These are phyloP conservation scores for Bhutanitis thaidina DNA, from an alignment of 2,888 invertebrate species.

Conservation along the genomic window DNA sequence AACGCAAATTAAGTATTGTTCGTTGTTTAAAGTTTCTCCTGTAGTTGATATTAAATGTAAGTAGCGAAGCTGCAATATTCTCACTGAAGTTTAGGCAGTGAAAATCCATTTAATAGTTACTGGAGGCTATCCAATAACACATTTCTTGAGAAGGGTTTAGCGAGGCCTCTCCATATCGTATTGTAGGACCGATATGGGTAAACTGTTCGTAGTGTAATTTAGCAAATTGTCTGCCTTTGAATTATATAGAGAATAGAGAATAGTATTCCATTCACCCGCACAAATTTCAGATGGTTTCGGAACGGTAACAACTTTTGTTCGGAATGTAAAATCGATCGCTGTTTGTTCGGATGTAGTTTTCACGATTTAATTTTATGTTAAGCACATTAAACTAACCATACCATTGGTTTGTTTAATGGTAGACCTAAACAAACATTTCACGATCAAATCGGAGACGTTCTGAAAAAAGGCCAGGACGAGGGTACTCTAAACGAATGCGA, in stretches of 20 bases:
- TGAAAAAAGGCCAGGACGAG: no score
- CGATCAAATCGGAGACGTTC: no score
- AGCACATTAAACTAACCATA: no score
- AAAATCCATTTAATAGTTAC: constrained; percentile 17
- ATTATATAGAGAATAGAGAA: constrained; percentile 16
- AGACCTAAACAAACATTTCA: no score
- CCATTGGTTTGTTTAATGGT: no score
- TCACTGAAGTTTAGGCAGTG: background rate
- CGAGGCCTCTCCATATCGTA: constrained; percentile 16
- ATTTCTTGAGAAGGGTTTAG: constrained; percentile 21
- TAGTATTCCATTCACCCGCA: constrained; percentile 12
- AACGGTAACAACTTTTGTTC: constrained; percentile 10
- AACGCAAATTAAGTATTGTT: no score
- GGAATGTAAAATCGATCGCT: constrained; percentile 10
- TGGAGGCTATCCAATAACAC: constrained; percentile 16
- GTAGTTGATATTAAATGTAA: background rate
- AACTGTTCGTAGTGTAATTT: constrained; percentile 20
- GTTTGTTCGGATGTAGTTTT: background rate
- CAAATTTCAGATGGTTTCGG: constrained; percentile 4
- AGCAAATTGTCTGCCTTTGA: constrained; percentile 20
- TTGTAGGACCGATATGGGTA: constrained; percentile 21
- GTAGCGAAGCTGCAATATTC: background rate
- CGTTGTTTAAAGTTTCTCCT: no score
- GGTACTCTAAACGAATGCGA: no score
- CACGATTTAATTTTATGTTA: no score